Evolutionary conservation across 1,140 invertebrate species (phyloP).

Genomic region (Euschistus heros): DNA sequence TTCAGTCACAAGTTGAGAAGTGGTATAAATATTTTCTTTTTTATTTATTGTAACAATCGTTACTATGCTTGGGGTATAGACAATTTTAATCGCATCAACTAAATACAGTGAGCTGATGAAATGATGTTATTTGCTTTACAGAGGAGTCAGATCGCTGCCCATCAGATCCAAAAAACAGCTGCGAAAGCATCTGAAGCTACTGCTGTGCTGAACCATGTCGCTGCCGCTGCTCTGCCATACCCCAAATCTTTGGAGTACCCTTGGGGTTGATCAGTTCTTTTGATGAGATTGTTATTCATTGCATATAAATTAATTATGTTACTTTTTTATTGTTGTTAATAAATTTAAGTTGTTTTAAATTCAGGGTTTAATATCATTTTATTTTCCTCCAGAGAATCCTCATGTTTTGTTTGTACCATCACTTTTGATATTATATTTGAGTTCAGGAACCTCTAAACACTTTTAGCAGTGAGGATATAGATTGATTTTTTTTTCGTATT

Average conservation of each 20-base stretch:
- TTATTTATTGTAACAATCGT: too few species aligned
- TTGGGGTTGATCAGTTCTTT: slow-evolving; percentile 14
- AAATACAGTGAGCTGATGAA: not conserved
- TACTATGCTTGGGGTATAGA: too few species aligned
- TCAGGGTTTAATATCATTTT: not conserved
- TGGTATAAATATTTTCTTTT: too few species aligned
- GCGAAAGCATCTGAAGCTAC: slow-evolving; percentile 39
- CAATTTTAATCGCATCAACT: too few species aligned
- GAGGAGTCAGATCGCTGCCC: slow-evolving; percentile 35
- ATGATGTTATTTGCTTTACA: slow-evolving; percentile 28
- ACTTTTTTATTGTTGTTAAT: not conserved
- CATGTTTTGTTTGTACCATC: not conserved
- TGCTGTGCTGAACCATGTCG: slow-evolving; percentile 32
- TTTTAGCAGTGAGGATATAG: too few species aligned
- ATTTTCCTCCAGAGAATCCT: not conserved
- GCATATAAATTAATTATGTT: not conserved
- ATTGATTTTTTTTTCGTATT: too few species aligned
- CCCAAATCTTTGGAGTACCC: slow-evolving; percentile 1
- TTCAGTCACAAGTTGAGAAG: too few species aligned
- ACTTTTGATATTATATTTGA: not conserved
- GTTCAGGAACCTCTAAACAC: too few species aligned
- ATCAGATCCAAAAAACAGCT: slow-evolving; percentile 36
- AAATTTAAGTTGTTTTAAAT: not conserved
- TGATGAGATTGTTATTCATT: not conserved
- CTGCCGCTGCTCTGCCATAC: slow-evolving; percentile 13